Conservation (phyloP, 1,140 invertebrate species). For the Heliconius nattereri region DNA sequence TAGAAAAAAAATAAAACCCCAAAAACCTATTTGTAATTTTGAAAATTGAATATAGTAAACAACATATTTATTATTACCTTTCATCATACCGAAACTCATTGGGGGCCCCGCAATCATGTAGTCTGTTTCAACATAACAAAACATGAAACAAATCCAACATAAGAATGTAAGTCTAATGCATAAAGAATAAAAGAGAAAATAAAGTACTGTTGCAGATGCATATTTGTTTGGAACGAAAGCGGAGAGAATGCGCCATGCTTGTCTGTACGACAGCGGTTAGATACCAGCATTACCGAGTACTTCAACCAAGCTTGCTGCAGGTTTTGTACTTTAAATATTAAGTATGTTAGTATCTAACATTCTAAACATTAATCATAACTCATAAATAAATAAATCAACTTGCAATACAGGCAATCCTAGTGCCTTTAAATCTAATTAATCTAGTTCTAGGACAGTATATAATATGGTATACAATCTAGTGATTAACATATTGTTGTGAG, state of each 20-base stretch:
- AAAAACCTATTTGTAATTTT: constrained; percentile 73
- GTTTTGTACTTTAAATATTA: constrained; percentile 63
- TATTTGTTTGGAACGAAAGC: constrained; percentile 62
- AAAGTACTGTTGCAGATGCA: constrained; percentile 70
- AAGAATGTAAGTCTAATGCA: constrained; percentile 70
- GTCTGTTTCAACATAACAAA: constrained; percentile 84
- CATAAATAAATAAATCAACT: constrained; percentile 37
- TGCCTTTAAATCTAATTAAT: constrained; percentile 43
- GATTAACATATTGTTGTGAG: constrained; percentile 28
- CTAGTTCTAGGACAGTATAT: constrained; percentile 32
- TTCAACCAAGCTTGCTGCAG: constrained; percentile 65
- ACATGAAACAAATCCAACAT: constrained; percentile 84
- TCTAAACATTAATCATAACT: constrained; percentile 52
- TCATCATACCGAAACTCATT: constrained; percentile 89
- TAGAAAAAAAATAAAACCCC: constrained; percentile 45
- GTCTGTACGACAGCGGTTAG: constrained; percentile 65
- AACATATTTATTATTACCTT: constrained; percentile 83
- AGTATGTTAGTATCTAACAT: constrained; percentile 76
- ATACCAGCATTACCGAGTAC: constrained; percentile 66
- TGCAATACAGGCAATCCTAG: constrained; percentile 44
- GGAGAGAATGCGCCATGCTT: constrained; percentile 72
- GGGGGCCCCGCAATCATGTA: constrained; percentile 87
- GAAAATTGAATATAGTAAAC: constrained; percentile 68
- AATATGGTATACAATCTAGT: constrained; percentile 28
- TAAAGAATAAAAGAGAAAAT: constrained; percentile 64